Evolutionary conservation across 1,140 invertebrate species (phyloP).

Genomic region (Caenorhabditis tropicalis): DNA sequence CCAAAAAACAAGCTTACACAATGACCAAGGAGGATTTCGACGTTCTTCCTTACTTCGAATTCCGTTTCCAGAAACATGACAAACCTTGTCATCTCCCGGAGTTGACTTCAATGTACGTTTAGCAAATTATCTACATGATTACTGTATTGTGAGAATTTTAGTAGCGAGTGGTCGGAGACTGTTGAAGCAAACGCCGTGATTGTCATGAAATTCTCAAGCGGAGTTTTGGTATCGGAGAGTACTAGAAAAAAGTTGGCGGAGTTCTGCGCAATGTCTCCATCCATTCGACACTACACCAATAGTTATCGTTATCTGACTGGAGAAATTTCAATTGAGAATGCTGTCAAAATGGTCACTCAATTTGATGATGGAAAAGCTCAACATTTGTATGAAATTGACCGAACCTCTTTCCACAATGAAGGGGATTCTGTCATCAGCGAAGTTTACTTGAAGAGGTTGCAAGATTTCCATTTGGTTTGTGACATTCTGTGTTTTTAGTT

Average conservation of each 20-base stretch:
- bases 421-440: background rate
- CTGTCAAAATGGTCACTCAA: background rate
- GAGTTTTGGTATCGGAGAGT: background rate
- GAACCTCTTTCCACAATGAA: background rate
- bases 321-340: background rate
- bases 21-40: background rate
- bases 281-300: background rate
- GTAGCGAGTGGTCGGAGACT: background rate
- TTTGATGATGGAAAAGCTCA: background rate
- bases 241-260: background rate
- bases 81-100: background rate
- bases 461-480: slow-evolving; percentile 1
- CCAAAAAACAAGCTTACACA: background rate
- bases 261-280: background rate
- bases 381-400: background rate
- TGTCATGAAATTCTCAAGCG: background rate
- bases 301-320: slow-evolving; percentile 11
- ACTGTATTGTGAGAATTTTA: background rate
- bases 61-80: background rate
- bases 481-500: too few species aligned
- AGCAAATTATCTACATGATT: background rate
- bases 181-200: background rate
- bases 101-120: background rate
- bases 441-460: background rate
- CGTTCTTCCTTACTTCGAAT: background rate